phyloP scores from a whole-genome alignment of 2,797 vertebrate species.

The Epinephelus coioides region DNA sequence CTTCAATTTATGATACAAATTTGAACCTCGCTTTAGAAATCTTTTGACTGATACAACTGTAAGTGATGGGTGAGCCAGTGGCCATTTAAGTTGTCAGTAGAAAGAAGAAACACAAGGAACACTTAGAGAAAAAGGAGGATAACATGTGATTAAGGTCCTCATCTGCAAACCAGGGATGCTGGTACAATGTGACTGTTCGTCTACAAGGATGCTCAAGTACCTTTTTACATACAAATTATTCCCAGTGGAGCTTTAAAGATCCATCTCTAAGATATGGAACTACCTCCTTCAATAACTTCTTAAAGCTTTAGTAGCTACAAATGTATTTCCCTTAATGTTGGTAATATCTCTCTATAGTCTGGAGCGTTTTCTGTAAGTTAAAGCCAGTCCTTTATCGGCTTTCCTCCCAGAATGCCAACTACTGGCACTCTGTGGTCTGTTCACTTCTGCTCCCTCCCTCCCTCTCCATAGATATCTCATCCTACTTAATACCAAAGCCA shows the following conservation, averaged over 20 bases:
- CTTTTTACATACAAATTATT: constrained; percentile 14
- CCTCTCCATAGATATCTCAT: constrained; percentile 62
- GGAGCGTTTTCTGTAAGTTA: constrained; percentile 15
- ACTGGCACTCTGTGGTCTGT: constrained; percentile 40
- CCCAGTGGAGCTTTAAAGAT: constrained; percentile 12
- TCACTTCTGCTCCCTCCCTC: constrained; percentile 36
- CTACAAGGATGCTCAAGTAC: neutral
- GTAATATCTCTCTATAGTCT: constrained; percentile 21
- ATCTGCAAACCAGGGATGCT: neutral
- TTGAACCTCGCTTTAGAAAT: neutral
- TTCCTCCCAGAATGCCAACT: constrained; percentile 31
- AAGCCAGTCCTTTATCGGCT: constrained; percentile 43
- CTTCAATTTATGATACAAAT: neutral
- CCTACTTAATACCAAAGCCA: constrained; percentile 74
- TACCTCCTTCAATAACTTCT: neutral
- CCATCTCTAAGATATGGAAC: constrained; percentile 20
- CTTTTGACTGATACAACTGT: neutral
- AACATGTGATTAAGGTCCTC: neutral
- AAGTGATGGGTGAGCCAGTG: neutral
- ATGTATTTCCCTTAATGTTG: constrained; percentile 16
- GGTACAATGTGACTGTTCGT: neutral
- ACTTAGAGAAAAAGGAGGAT: neutral
- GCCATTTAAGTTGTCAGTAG: neutral
- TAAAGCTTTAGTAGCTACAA: constrained; percentile 7
- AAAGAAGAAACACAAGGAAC: neutral